These are phyloP conservation scores for Diorhabda elongata DNA, from an alignment of 1,140 invertebrate genomes.

Conservation along the genomic window DNA sequence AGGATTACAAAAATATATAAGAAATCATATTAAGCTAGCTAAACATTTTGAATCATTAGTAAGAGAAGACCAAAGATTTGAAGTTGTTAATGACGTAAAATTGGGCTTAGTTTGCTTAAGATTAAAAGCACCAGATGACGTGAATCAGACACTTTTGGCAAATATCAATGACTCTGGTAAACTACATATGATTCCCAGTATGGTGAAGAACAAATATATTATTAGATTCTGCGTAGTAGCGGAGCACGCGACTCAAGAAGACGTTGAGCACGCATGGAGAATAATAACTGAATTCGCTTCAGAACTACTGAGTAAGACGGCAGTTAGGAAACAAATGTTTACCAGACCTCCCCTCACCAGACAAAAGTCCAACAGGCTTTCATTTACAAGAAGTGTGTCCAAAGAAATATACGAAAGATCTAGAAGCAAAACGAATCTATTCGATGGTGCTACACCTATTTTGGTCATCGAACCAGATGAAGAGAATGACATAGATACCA, in stretches of 20 bases:
- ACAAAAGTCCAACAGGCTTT: constrained; percentile 59
- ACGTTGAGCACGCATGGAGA: constrained; percentile 74
- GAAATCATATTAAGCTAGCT: constrained; percentile 83
- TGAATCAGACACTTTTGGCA: constrained; percentile 77
- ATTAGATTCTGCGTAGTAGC: constrained; percentile 82
- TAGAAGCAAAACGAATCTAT: constrained; percentile 56
- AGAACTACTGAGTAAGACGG: constrained; percentile 55
- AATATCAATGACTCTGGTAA: constrained; percentile 84
- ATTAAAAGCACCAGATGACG: constrained; percentile 63
- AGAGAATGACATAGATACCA: constrained; percentile 30
- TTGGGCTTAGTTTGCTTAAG: constrained; percentile 69
- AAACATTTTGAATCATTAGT: constrained; percentile 80
- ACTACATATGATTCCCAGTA: constrained; percentile 86
- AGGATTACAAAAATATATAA: constrained; percentile 77
- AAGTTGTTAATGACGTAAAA: constrained; percentile 78
- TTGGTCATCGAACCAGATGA: constrained; percentile 55
- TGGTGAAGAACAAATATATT: constrained; percentile 70
- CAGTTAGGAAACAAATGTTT: constrained; percentile 35
- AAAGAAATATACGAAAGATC: constrained; percentile 59
- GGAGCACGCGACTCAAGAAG: constrained; percentile 70
- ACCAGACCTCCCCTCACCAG: constrained; percentile 53
- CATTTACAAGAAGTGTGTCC: constrained; percentile 64
- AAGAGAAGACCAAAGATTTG: constrained; percentile 71
- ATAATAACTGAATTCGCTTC: constrained; percentile 66
- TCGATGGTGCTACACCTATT: constrained; percentile 65